phyloP scores from a whole-genome alignment of 1,140 invertebrate species.

The Drepana arcuata region DNA sequence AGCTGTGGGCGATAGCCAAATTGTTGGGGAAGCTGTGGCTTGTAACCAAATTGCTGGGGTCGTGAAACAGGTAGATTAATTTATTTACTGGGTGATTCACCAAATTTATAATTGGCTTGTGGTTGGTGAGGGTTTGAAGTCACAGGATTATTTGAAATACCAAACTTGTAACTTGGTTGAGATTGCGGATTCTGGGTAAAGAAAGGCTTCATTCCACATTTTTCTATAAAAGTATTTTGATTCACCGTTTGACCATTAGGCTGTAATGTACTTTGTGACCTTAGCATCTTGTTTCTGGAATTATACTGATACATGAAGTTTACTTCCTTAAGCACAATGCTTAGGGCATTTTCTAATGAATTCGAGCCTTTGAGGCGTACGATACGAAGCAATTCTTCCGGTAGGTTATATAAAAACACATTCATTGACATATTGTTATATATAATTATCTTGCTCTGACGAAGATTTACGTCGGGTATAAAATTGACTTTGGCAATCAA shows the following conservation, averaged over 20 bases:
- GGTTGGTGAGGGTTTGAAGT: too few relatives aligned
- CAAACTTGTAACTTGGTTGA: too few relatives aligned
- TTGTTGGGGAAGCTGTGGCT: too few relatives aligned
- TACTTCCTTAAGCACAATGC: slow-evolving; percentile 17
- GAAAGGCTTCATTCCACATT: not conserved
- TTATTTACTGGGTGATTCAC: too few relatives aligned
- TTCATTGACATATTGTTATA: slow-evolving; percentile 20
- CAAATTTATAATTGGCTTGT: too few relatives aligned
- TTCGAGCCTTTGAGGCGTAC: slow-evolving; percentile 7
- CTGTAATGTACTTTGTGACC: too few relatives aligned
- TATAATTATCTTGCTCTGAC: slow-evolving; percentile 8
- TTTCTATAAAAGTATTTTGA: not conserved
- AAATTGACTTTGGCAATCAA: slow-evolving; percentile 19
- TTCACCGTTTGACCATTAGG: slow-evolving; percentile 7
- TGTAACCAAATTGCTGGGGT: too few relatives aligned
- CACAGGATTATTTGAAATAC: too few relatives aligned
- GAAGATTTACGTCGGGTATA: slow-evolving; percentile 2
- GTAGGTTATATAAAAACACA: slow-evolving; percentile 22
- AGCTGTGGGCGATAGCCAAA: too few relatives aligned
- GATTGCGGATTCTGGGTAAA: too few relatives aligned
- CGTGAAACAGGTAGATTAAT: too few relatives aligned
- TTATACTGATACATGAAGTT: slow-evolving; percentile 19
- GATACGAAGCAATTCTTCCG: slow-evolving; percentile 12
- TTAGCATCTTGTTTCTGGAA: too few relatives aligned
- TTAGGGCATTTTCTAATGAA: slow-evolving; percentile 13